Base-by-base conservation (phyloP, 64 coral and sea anemone genomes). In the Anthopleura sola region DNA sequence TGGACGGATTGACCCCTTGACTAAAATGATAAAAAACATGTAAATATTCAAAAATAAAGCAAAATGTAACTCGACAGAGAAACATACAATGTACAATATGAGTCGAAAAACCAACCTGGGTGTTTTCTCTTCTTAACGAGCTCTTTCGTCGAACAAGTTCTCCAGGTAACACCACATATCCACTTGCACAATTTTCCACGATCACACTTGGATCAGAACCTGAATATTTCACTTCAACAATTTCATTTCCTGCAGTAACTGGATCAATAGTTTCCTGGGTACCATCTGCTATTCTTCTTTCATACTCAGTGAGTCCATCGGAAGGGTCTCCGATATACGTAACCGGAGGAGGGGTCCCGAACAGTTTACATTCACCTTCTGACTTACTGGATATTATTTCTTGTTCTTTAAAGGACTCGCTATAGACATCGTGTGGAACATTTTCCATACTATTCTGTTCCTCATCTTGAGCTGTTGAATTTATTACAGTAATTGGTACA, bases 91-190 rank as follows among this genome's bases (percentile, higher is more conserved):
- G 24, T 8, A 26, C 19, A 62, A 62, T 62, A 53, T 51, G 49
- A 51, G 9, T 16, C 3, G 1, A 51, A 51, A 51, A 51, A 29
- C 71, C 38, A 49, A 88, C 86, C 75, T 55, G 21, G n/a, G 83
- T 36, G 47, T 86, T 86, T 34, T 83, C 69, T 15, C 64, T 78
- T 53, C 84, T 85, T 29, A 90, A 80, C 1, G 89, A 90, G 23
- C 89, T 84, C 47, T 76, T 90, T 81, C 89, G 84, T 57, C 89
- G 49, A 9, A 90, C 26, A 24, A 80, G 50, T 36, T 90, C 83
- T 62, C 89, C 83, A 79, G 89, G 89, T 18, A 90, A 28, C 28
- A 90, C 57, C 33, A 90, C 89, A 64, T 85, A 85, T 69, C 84
- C 89, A 18, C 37, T 54, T 3, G 55, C 2, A 26, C 60, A 46